Evolutionary conservation across 2,797 vertebrate genomes (phyloP), one percentile per base, ranked within the genome.

Genomic region (Garrulus glandarius): DNA sequence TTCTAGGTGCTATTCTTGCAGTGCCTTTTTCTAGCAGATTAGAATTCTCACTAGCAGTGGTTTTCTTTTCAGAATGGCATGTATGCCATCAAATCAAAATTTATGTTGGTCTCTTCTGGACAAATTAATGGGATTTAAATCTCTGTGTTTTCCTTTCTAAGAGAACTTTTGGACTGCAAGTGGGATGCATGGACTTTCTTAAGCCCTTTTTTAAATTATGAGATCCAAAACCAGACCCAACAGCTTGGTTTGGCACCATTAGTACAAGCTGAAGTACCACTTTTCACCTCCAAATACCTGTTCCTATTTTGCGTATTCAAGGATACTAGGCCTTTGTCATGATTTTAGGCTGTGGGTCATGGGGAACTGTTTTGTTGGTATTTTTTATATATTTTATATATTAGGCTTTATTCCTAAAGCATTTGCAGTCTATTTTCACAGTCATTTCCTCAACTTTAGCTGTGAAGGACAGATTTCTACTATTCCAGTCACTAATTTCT

Each of bases 401-500:
- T 37, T 37, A 37, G 37, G 37, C 37, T 37, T 37, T 7, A 71
- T 50, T 88, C 50, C 34, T 50, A 71, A 68, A 69, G 5, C 16
- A 47, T 65, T 59, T 57, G 29, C 26, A 59, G 8, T 46, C 29
- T 74, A 37, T 81, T 77, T 6, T 1, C 36, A 52, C 5, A n/a
- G 32, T 36, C 23, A 32, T 84, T 69, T 84, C 19, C 32, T 63
- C 55, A 83, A 0, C 21, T 75, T 87, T 19, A 59, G 0, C 44
- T 89, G 34, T 49, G 67, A 91, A 89, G 39, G 43, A 55, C 14
- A 77, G 34, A 64, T 69, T 89, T 85, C 41, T 95, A 22, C 36
- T 50, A 57, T 29, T 32, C 27, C 61, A 69, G 55, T 72, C 44
- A 63, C 39, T 69, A 37, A 68, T 60, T 84, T 84, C 67, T 55